phyloP scores from a whole-genome alignment of 2,113 vertebrate species.

The Steatornis caripensis region DNA sequence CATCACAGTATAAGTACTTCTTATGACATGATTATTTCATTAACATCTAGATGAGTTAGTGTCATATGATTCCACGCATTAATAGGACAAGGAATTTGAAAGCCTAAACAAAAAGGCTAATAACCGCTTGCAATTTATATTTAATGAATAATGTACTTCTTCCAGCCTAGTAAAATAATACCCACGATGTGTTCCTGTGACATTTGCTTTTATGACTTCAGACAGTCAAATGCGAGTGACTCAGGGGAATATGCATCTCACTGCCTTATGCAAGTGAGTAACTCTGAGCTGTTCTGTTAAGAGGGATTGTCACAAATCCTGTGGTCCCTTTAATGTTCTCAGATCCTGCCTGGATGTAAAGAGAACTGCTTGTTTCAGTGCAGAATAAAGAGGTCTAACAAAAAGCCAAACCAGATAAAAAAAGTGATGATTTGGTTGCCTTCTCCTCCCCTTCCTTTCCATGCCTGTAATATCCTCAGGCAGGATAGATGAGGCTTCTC shows the following conservation, averaged over 20 bases:
- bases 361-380: neutral
- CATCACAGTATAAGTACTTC: neutral
- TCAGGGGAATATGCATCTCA: neutral
- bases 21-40: neutral
- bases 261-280: neutral
- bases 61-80: neutral
- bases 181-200: neutral
- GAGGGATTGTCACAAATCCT: neutral
- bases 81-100: neutral
- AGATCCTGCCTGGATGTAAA: neutral
- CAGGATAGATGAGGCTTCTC: neutral
- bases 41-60: neutral
- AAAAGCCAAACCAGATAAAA: neutral
- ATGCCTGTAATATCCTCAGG: neutral
- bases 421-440: neutral
- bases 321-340: neutral
- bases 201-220: constrained; percentile 39
- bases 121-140: neutral
- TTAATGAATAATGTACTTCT: neutral
- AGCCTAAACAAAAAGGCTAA: neutral
- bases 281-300: neutral
- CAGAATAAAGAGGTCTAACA: neutral
- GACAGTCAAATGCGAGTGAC: neutral
- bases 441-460: neutral
- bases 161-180: neutral